Percentiles rank a stretch among this genome's conserved stretches.
These are phyloP conservation scores for Rhynchotus rufescens DNA, from an alignment of 2,797 vertebrate species.

Conservation along the genomic window DNA sequence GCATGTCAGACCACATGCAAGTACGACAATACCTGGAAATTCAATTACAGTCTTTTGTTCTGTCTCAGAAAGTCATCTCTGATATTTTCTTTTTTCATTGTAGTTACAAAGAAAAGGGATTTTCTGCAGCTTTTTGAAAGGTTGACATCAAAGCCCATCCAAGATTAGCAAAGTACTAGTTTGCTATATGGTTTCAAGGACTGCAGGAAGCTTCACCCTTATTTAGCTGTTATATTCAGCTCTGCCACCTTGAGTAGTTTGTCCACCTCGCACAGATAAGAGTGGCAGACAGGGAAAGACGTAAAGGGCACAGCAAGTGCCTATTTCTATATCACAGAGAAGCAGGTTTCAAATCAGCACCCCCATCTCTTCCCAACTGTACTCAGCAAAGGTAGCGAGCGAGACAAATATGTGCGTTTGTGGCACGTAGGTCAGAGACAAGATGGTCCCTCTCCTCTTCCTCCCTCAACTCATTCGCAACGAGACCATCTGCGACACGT, in stretches of 20 bases:
- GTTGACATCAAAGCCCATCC: not conserved
- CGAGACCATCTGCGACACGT: slow-evolving; percentile 38
- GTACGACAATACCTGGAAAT: not conserved
- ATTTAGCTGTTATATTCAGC: not conserved
- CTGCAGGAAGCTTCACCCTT: not conserved
- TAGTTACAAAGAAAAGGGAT: not conserved
- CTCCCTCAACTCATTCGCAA: not conserved
- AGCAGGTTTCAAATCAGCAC: not conserved
- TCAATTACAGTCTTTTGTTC: slow-evolving; percentile 20
- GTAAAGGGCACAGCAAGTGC: not conserved
- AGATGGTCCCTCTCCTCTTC: not conserved
- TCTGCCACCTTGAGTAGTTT: not conserved
- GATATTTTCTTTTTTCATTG: not conserved
- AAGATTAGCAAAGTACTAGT: not conserved
- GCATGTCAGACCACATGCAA: not conserved
- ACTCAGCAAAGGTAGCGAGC: not conserved
- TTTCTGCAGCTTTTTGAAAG: slow-evolving; percentile 2
- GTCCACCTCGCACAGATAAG: not conserved
- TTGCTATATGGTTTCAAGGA: not conserved
- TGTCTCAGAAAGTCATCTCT: not conserved
- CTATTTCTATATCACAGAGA: not conserved
- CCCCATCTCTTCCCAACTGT: not conserved
- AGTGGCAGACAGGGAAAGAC: not conserved
- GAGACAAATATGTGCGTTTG: not conserved
- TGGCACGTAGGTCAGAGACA: not conserved